These are phyloP conservation scores for Myopa testacea DNA, from an alignment of 2,888 invertebrate species.

Conservation along the genomic window DNA sequence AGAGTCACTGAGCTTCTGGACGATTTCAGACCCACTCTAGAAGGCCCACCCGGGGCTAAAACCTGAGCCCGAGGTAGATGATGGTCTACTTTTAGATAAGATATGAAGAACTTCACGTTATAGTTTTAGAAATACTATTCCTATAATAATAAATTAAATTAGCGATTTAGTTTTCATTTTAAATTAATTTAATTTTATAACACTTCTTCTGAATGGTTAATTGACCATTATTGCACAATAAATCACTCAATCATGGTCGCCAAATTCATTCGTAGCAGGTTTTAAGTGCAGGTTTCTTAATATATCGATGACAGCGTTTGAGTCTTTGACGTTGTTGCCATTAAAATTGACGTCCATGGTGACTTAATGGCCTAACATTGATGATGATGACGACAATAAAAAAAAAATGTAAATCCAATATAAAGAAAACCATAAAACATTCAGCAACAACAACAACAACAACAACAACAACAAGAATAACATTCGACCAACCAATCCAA, in stretches of 20 bases:
- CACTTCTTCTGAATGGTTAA: too few species aligned
- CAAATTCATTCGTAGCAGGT: not conserved
- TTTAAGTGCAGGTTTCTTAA: not conserved
- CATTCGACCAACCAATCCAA: not conserved
- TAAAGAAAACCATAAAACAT: not conserved
- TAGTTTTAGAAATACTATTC: too few species aligned
- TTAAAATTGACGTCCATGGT: not conserved
- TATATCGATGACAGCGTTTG: too few species aligned
- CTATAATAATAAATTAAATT: too few species aligned
- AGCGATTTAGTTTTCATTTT: too few species aligned
- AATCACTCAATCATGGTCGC: slow-evolving; percentile 7
- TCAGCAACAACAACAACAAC: not conserved
- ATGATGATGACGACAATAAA: not conserved
- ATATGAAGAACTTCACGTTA: too few species aligned
- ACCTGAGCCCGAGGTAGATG: too few species aligned
- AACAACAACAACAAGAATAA: not conserved
- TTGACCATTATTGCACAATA: slow-evolving; percentile 12
- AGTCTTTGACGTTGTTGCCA: not conserved
- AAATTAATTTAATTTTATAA: too few species aligned
- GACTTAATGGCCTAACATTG: not conserved
- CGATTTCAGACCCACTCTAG: too few species aligned
- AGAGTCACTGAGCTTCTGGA: too few species aligned
- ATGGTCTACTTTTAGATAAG: too few species aligned
- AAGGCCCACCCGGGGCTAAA: too few species aligned
- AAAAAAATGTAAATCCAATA: not conserved